Percentiles rank a stretch among this genome's conserved stretches.
Evolutionary conservation across 92 coral and sea anemone species (phyloP).

Genomic region (Isaurus tuberculatus): DNA sequence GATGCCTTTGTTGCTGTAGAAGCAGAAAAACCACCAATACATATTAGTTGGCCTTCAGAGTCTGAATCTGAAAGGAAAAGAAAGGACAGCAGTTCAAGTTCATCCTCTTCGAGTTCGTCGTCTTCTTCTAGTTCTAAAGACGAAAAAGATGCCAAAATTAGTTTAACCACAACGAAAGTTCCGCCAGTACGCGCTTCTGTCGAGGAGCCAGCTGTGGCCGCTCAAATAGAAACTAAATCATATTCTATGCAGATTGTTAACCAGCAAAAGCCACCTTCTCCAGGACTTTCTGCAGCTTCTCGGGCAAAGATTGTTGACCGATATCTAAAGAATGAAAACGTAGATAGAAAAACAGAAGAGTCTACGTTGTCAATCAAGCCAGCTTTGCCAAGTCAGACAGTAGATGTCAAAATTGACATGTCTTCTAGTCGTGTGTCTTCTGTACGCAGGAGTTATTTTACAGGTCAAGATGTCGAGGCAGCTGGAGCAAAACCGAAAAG

Average conservation of each 20-base stretch:
- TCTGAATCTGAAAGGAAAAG: conserved; percentile 21
- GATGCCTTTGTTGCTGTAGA: conserved; percentile 5
- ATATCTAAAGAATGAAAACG: neutral
- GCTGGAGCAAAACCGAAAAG: conserved; percentile 6
- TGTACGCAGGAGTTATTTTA: neutral
- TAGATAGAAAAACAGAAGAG: conserved; percentile 7
- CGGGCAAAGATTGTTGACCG: conserved; percentile 33
- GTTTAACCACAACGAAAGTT: neutral
- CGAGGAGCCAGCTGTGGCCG: conserved; percentile 5
- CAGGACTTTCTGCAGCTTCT: conserved; percentile 21
- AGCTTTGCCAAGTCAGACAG: neutral
- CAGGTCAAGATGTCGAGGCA: neutral
- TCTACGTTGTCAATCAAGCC: neutral
- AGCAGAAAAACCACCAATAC: conserved; percentile 12
- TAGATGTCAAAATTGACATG: conserved; percentile 31
- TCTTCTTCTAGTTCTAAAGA: conserved; percentile 24
- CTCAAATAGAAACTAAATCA: neutral
- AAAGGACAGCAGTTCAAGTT: neutral
- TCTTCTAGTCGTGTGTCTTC: conserved; percentile 6
- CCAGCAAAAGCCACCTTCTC: conserved; percentile 20
- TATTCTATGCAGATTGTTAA: conserved; percentile 24
- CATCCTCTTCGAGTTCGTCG: neutral
- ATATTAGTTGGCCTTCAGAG: conserved; percentile 10
- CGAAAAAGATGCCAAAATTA: neutral
- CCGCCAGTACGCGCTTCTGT: neutral